Conservation (phyloP, 2,797 vertebrate genomes). For the Intellagama lesueurii region DNA sequence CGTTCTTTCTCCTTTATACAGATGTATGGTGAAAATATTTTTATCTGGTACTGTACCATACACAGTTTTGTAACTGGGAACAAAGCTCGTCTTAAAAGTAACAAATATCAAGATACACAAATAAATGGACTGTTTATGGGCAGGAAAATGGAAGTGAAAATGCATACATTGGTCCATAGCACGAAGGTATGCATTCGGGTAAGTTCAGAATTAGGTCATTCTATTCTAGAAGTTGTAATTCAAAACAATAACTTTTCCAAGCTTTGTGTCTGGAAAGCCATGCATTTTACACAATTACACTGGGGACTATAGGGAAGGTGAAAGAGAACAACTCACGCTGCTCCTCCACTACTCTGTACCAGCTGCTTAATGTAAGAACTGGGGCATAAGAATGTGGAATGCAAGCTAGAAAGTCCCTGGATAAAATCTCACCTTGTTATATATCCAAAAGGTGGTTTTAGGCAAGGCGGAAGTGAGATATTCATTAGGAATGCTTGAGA, state of each 20-base stretch:
- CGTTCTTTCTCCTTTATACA: background rate
- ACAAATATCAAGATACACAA: background rate
- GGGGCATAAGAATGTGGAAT: background rate
- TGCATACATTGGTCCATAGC: background rate
- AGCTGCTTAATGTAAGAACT: background rate
- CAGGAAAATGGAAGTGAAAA: background rate
- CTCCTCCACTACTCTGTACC: background rate
- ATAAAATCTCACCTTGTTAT: background rate
- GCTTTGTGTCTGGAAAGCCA: background rate
- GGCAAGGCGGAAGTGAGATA: background rate
- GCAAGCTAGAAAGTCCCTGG: background rate
- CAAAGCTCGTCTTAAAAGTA: background rate
- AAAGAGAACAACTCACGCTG: too few species aligned
- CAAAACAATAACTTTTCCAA: too few species aligned
- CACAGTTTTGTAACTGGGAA: background rate
- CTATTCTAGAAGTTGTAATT: background rate
- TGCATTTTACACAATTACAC: background rate
- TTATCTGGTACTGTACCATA: background rate
- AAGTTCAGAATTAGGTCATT: background rate
- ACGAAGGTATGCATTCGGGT: background rate
- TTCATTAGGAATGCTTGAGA: background rate
- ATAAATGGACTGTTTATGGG: background rate
- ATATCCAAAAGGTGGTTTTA: background rate
- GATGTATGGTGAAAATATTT: fast-evolving
- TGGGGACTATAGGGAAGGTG: background rate